Evolutionary conservation across 2,888 invertebrate species (phyloP).

Genomic region (Torymus aiolomorphi): DNA sequence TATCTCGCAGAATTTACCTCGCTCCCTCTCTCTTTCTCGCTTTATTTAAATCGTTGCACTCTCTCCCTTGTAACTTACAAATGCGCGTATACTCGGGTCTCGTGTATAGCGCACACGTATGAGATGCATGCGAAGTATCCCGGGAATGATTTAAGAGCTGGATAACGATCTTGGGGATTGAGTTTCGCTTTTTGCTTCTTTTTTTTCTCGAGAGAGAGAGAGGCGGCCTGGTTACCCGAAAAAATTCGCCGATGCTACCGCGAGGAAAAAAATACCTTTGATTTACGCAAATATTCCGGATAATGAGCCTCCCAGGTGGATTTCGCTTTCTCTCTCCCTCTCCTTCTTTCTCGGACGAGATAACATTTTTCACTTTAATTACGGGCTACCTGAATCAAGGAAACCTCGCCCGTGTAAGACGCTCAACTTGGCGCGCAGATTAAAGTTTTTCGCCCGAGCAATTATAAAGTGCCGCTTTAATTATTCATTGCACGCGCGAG

Average conservation of each 20-base stretch:
- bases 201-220: neutral
- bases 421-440: neutral
- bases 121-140: conserved; percentile 37
- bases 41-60: conserved; percentile 49
- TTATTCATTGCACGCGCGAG: conserved; percentile 20
- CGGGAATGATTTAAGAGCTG: conserved; percentile 51
- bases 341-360: neutral
- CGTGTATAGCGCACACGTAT: conserved; percentile 6
- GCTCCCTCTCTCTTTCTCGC: neutral
- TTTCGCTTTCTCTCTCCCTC: neutral
- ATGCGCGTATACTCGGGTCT: conserved; percentile 39
- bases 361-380: conserved; percentile 48
- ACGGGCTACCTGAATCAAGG: conserved; percentile 30
- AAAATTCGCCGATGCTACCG: conserved; percentile 5
- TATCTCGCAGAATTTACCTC: conserved; percentile 10
- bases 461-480: conserved; percentile 16
- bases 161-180: conserved; percentile 54
- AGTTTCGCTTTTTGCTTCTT: conserved; percentile 39
- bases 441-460: neutral
- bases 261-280: conserved; percentile 2
- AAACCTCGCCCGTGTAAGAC: neutral
- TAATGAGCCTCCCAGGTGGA: conserved; percentile 37
- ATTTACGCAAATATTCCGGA: conserved; percentile 49
- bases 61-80: conserved; percentile 46
- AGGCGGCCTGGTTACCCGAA: neutral